phyloP scores from a whole-genome alignment of 2,113 vertebrate genomes.

The Limnothrissa miodon region DNA sequence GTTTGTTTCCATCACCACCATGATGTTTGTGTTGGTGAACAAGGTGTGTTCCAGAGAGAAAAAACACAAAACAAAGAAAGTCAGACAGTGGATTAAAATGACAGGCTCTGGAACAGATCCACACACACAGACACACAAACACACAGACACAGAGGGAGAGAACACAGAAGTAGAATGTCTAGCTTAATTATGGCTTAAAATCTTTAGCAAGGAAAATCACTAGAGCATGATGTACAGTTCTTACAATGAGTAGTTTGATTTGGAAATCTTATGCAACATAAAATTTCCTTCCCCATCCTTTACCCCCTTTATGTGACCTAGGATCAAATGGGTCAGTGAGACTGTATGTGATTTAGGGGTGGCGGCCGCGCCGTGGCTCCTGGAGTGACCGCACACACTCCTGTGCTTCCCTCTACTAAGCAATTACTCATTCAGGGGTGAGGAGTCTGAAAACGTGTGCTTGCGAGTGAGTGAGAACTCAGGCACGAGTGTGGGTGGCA shows the following conservation, averaged over 20 bases:
- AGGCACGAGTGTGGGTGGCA: not conserved
- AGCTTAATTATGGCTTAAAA: too few species aligned
- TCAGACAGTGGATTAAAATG: too few species aligned
- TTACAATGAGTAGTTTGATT: too few species aligned
- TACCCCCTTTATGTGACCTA: not conserved
- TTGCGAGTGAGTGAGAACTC: not conserved
- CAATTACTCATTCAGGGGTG: conserved; percentile 11
- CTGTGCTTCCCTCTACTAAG: not conserved
- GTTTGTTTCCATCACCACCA: not conserved
- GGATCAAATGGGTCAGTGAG: not conserved
- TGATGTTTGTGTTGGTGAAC: too few species aligned
- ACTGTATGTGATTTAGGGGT: not conserved
- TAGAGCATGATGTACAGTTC: too few species aligned
- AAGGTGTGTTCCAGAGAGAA: not conserved
- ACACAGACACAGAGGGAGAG: too few species aligned
- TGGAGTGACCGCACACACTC: not conserved
- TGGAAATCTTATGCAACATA: too few species aligned
- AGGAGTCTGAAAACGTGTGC: not conserved
- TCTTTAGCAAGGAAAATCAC: too few species aligned
- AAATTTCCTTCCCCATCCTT: not conserved
- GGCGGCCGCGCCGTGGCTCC: not conserved
- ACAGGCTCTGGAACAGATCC: not conserved
- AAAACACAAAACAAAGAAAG: not conserved
- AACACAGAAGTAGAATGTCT: too few species aligned
- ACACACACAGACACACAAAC: too few species aligned